phyloP scores from a whole-genome alignment of 2,113 vertebrate genomes.

The Trogon melanurus region DNA sequence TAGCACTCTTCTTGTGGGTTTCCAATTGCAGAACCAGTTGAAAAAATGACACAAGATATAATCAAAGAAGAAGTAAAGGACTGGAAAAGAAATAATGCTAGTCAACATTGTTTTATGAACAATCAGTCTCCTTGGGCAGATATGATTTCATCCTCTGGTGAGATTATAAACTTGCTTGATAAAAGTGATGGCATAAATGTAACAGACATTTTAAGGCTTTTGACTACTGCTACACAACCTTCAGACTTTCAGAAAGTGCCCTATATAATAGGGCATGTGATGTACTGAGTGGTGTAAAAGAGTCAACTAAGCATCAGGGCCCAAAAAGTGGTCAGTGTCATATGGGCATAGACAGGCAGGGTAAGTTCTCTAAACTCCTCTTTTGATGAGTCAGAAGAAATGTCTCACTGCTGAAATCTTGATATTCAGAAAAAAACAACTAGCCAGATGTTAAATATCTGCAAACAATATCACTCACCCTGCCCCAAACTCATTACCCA shows the following conservation, averaged over 20 bases:
- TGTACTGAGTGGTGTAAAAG: background rate
- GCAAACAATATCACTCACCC: background rate
- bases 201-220: background rate
- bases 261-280: background rate
- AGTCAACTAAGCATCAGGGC: background rate
- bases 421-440: background rate
- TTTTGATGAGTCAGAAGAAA: background rate
- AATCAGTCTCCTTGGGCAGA: conserved; percentile 33
- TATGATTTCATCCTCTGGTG: conserved; percentile 51
- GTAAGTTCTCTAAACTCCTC: background rate
- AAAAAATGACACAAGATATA: conserved; percentile 51
- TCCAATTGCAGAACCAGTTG: conserved; percentile 43
- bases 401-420: background rate
- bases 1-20: conserved; percentile 42
- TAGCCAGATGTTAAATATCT: background rate
- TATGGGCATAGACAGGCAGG: background rate
- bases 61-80: conserved; percentile 42
- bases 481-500: background rate
- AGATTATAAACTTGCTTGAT: conserved; percentile 48
- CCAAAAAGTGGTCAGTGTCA: background rate
- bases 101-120: conserved; percentile 32
- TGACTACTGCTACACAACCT: background rate
- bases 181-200: conserved; percentile 41
- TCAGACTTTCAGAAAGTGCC: background rate
- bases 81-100: conserved; percentile 55